Evolutionary conservation across 2,888 invertebrate genomes (phyloP), one percentile per base, ranked within the genome.

Genomic region (Aphidius colemani): DNA sequence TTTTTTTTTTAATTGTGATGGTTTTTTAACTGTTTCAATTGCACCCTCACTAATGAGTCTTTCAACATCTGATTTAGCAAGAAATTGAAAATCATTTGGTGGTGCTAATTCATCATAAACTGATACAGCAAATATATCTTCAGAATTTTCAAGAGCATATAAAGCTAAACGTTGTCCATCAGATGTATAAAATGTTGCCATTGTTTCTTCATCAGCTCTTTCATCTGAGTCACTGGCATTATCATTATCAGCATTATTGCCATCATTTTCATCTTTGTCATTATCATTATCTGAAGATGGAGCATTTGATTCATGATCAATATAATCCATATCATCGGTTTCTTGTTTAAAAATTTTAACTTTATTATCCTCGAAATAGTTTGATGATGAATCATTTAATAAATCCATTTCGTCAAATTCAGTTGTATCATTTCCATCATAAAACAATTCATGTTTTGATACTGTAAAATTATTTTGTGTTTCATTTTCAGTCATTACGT

Each of bases 41-140:
- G 82, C 82, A 46, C 82, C 82, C 73, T 82, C 80, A 7, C 78
- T 79, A 61, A 82, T 82, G n/a, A 82, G 66, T 67, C 77, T 75
- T 66, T 82, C 82, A 1, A 82, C 82, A 53, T 82, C 82, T 18
- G 78, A 71, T 69, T 81, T 81, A 75, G 80, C 75, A 7, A 82
- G 75, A 71, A 82, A 82, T 66, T 82, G 79, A 62, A 82, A 82
- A 70, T 78, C 76, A 10, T 77, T 78, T 7, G 82, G 82, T 7
- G 81, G 81, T 59, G 76, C 75, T 10, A 80, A 79, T 60, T 81
- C 82, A 60, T 81, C 78, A 45, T 81, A 82, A 10, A 80, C 74
- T 48, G 81, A 79, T 2, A 82, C 82, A 7, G 82, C 82, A 67
- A 79, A 82, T 53, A 81, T 76, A 66, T 82, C 80, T 18, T 82